A percentile compares a stretch with the other conserved stretches of the same genome.
Conservation (phyloP, 2,797 vertebrate genomes). For the Brachymystax lenok region DNA sequence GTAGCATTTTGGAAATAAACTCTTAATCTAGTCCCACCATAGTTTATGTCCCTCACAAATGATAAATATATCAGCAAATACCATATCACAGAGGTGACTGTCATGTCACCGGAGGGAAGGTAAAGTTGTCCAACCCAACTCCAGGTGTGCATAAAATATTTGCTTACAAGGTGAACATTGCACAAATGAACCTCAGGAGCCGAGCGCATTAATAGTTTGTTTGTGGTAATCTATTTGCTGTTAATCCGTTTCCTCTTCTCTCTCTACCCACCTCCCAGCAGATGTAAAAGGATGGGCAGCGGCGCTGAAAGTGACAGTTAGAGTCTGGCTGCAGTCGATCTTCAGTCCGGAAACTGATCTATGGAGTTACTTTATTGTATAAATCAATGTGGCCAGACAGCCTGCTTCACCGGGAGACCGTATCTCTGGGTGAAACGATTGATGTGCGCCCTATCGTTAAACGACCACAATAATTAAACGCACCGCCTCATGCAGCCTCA, state of each 20-base stretch:
- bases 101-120: background rate
- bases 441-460: conserved; percentile 18
- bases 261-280: background rate
- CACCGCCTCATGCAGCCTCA: background rate
- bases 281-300: conserved; percentile 14
- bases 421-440: conserved; percentile 13
- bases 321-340: conserved; percentile 23
- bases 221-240: conserved; percentile 1
- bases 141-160: background rate
- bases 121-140: background rate
- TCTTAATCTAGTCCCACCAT: no score
- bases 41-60: background rate
- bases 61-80: background rate
- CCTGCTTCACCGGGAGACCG: conserved; percentile 11
- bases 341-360: conserved; percentile 14
- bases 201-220: background rate
- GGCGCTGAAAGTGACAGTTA: conserved; percentile 23
- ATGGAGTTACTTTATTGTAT: conserved; percentile 21
- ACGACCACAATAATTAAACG: conserved; percentile 13
- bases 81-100: background rate
- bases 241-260: background rate
- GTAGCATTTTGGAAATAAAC: no score
- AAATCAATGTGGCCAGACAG: conserved; percentile 27
- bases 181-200: background rate
- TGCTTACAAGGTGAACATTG: background rate